Evolutionary conservation across 2,888 invertebrate species (phyloP).

Genomic region (Polia nebulosa): DNA sequence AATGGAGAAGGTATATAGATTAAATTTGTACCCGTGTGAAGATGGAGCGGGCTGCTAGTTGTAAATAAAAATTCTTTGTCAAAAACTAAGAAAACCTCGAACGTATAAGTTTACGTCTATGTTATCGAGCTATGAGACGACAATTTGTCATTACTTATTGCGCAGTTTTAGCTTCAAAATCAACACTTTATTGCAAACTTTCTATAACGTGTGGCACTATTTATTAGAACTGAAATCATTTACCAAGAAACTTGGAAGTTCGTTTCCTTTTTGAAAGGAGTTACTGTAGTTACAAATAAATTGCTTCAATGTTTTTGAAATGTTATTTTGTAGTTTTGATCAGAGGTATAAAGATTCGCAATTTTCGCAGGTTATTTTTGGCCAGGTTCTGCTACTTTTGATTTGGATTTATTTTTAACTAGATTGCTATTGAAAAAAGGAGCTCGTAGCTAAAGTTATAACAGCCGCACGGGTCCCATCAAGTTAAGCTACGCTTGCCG

Average conservation of each 20-base stretch:
- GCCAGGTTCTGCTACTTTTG: neutral
- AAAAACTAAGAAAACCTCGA: constrained; percentile 10
- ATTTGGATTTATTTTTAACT: neutral
- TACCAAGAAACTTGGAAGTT: constrained; percentile 39
- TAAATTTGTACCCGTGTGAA: too few relatives aligned
- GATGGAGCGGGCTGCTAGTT: too few relatives aligned
- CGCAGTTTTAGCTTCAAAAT: constrained; percentile 51
- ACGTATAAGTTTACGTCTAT: constrained; percentile 36
- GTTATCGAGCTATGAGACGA: constrained; percentile 17
- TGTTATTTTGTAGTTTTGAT: constrained; percentile 12
- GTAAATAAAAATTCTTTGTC: neutral
- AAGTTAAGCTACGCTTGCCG: too few relatives aligned
- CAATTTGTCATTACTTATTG: constrained; percentile 54
- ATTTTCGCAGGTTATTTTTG: neutral
- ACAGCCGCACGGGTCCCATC: too few relatives aligned
- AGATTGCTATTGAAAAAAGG: too few relatives aligned
- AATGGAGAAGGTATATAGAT: too few relatives aligned
- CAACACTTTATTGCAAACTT: constrained; percentile 58
- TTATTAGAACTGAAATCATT: constrained; percentile 57
- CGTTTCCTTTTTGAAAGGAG: constrained; percentile 32
- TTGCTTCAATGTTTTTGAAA: constrained; percentile 32
- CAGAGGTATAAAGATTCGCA: neutral
- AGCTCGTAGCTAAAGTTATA: too few relatives aligned
- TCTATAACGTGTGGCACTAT: constrained; percentile 56
- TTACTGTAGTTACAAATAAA: constrained; percentile 41